Evolutionary conservation across 2,888 invertebrate species (phyloP).

Genomic region (Nycteola revayana): DNA sequence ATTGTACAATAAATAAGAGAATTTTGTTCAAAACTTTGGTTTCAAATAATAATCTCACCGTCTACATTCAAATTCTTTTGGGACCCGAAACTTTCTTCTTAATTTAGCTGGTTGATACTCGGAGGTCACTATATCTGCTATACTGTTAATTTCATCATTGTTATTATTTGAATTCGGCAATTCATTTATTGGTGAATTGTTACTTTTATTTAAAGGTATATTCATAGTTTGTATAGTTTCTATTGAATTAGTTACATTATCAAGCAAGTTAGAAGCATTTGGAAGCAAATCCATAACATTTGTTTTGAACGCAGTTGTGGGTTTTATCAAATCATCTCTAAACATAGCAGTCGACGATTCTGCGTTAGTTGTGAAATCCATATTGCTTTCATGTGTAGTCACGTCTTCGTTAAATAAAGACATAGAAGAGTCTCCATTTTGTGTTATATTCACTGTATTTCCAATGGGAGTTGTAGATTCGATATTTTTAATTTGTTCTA

Average conservation of each 20-base stretch:
- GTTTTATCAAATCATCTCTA: no score
- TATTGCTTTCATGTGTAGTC: slow-evolving; percentile 14
- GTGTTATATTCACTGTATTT: neutral
- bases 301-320: no score
- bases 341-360: no score
- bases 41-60: slow-evolving; percentile 63
- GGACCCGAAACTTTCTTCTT: slow-evolving; percentile 51
- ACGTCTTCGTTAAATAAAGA: slow-evolving; percentile 1
- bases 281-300: slow-evolving; percentile 31
- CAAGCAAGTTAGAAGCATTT: slow-evolving; percentile 7
- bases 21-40: no score
- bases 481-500: no score
- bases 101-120: slow-evolving; percentile 59
- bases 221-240: slow-evolving; percentile 11
- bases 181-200: slow-evolving; percentile 24
- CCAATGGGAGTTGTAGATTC: no score
- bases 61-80: slow-evolving; percentile 65
- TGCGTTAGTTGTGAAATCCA: no score
- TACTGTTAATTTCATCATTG: slow-evolving; percentile 33
- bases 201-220: slow-evolving; percentile 8
- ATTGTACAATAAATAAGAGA: no score
- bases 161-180: slow-evolving; percentile 34
- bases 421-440: neutral
- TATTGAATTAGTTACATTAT: slow-evolving; percentile 8
- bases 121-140: slow-evolving; percentile 46